Evolutionary conservation across 2,888 invertebrate species (phyloP).

Genomic region (Sinhomidia bicolor): DNA sequence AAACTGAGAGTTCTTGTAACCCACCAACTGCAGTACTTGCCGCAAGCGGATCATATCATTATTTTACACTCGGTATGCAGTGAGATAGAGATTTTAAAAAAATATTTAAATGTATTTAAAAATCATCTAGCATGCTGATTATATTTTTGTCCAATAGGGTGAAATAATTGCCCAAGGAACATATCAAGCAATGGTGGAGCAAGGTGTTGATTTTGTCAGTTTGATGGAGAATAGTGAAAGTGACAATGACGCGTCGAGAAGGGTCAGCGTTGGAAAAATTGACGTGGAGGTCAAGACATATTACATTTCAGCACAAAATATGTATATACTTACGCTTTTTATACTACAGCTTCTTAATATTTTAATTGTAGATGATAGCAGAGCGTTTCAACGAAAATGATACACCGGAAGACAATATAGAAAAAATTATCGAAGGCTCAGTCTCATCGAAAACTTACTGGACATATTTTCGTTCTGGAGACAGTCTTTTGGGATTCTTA

Average conservation of each 20-base stretch:
- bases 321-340: too few species aligned
- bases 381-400: slow-evolving; percentile 67
- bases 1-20: slow-evolving; percentile 90
- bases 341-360: not conserved
- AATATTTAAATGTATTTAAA: not conserved
- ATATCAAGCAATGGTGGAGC: slow-evolving; percentile 84
- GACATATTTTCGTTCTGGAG: slow-evolving; percentile 77
- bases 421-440: slow-evolving; percentile 77
- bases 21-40: slow-evolving; percentile 89
- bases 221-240: slow-evolving; percentile 81
- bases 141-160: slow-evolving; percentile 81
- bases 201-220: slow-evolving; percentile 81
- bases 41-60: slow-evolving; percentile 81
- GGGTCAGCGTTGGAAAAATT: slow-evolving; percentile 66
- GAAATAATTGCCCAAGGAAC: slow-evolving; percentile 85
- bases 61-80: slow-evolving; percentile 87
- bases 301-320: not conserved
- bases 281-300: slow-evolving; percentile 48
- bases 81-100: too few species aligned
- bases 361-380: not conserved
- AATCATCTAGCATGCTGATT: not conserved
- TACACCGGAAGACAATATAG: slow-evolving; percentile 73
- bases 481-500: slow-evolving; percentile 69
- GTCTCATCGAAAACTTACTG: slow-evolving; percentile 82
- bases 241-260: slow-evolving; percentile 59